Conservation (phyloP, 2,113 vertebrate genomes). For the Anolis sagrei region DNA sequence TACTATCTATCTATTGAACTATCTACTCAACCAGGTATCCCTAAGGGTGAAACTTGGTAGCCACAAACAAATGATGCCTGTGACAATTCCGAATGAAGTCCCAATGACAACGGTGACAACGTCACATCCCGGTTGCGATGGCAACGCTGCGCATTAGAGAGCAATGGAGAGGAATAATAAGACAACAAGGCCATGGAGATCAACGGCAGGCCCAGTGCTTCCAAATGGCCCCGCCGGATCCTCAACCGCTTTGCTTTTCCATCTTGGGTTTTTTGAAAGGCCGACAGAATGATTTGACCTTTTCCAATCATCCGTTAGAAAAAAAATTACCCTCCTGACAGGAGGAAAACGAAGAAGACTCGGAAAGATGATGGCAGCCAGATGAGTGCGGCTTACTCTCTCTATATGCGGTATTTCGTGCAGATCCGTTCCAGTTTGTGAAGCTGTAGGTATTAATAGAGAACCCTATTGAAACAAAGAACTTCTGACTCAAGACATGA, state of each 20-base stretch:
- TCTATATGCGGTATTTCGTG: not conserved
- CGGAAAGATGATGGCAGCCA: not conserved
- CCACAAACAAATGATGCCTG: slow-evolving; percentile 9
- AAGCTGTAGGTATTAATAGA: too few relatives aligned
- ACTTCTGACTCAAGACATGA: too few relatives aligned
- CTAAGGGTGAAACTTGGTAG: slow-evolving; percentile 4
- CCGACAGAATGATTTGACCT: not conserved
- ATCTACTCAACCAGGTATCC: not conserved
- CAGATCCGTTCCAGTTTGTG: too few relatives aligned
- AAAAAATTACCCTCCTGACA: not conserved
- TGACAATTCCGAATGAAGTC: not conserved
- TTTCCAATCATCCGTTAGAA: not conserved
- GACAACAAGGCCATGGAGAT: slow-evolving; percentile 37
- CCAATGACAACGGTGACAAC: too few relatives aligned
- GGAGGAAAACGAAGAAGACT: not conserved
- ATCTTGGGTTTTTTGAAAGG: not conserved
- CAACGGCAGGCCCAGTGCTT: slow-evolving; percentile 17
- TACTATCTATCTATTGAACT: too few relatives aligned
- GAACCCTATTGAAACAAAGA: too few relatives aligned
- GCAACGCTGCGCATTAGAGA: slow-evolving; percentile 36
- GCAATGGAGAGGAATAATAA: slow-evolving; percentile 22
- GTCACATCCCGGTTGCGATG: slow-evolving; percentile 21
- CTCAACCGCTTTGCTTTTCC: not conserved
- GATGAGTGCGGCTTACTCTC: not conserved
- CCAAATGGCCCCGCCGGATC: not conserved